Evolutionary conservation across 2,888 invertebrate species (phyloP).

Genomic region (Xestia xanthographa): DNA sequence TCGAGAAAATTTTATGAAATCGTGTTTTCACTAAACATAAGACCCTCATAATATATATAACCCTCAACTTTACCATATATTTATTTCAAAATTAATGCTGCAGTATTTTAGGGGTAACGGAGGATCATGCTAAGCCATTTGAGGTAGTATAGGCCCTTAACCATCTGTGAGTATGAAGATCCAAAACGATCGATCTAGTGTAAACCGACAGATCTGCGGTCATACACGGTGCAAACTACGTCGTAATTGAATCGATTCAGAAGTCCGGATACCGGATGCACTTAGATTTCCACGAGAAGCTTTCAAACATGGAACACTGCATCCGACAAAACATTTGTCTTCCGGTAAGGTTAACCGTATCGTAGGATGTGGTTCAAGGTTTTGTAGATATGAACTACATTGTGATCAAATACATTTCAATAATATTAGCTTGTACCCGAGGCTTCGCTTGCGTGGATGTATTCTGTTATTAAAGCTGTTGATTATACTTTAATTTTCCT

Average conservation of each 20-base stretch:
- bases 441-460: background rate
- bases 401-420: background rate
- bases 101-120: too few species aligned
- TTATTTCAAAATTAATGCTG: too few species aligned
- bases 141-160: too few species aligned
- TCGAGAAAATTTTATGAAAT: too few species aligned
- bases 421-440: background rate
- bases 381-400: background rate
- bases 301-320: slow-evolving; percentile 14
- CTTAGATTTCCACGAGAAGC: slow-evolving; percentile 5
- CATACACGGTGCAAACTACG: background rate
- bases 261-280: slow-evolving; percentile 23
- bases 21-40: too few species aligned
- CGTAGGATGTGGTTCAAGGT: background rate
- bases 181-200: background rate
- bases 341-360: background rate
- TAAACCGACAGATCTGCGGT: too few species aligned
- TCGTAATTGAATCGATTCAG: slow-evolving; percentile 25
- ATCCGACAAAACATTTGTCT: background rate
- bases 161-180: too few species aligned
- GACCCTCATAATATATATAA: too few species aligned
- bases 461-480: background rate
- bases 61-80: too few species aligned
- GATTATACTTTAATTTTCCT: background rate
- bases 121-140: too few species aligned